Conservation (phyloP, 2,888 invertebrate genomes). For the Melieria omissa region DNA sequence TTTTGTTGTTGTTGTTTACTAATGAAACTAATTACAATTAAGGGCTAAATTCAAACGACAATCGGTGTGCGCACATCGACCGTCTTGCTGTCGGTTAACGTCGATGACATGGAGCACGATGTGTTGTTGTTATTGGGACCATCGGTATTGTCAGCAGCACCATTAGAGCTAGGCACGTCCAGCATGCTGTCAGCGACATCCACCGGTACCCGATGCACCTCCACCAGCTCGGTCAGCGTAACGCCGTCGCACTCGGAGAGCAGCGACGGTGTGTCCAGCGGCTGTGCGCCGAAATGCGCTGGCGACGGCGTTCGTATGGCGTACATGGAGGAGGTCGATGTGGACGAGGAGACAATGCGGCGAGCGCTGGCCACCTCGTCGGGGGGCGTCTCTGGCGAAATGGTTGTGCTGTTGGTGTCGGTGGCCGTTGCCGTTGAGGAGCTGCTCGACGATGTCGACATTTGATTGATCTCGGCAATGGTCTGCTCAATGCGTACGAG, state of each 20-base stretch:
- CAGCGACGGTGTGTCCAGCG: constrained; percentile 29
- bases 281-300: constrained; percentile 35
- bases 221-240: constrained; percentile 58
- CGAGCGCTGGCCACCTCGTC: constrained; percentile 13
- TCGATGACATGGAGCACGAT: constrained; percentile 62
- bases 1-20: not conserved
- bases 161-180: constrained; percentile 19
- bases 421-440: constrained; percentile 41
- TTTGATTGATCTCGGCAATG: constrained; percentile 53
- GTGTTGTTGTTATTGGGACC: constrained; percentile 56
- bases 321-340: constrained; percentile 56
- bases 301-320: constrained; percentile 59
- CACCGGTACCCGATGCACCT: constrained; percentile 47
- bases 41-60: constrained; percentile 53
- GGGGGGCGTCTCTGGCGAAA: constrained; percentile 36
- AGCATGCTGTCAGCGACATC: too few relatives aligned
- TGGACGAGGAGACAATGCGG: constrained; percentile 39
- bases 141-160: constrained; percentile 31
- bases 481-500: constrained; percentile 56
- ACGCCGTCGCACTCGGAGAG: constrained; percentile 46
- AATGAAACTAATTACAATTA: not conserved
- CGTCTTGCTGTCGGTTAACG: constrained; percentile 64
- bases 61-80: constrained; percentile 64
- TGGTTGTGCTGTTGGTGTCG: constrained; percentile 40
- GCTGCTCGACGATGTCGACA: constrained; percentile 41